These are phyloP conservation scores for Dicaeum eximium DNA, from an alignment of 2,113 vertebrate species.

Conservation along the genomic window DNA sequence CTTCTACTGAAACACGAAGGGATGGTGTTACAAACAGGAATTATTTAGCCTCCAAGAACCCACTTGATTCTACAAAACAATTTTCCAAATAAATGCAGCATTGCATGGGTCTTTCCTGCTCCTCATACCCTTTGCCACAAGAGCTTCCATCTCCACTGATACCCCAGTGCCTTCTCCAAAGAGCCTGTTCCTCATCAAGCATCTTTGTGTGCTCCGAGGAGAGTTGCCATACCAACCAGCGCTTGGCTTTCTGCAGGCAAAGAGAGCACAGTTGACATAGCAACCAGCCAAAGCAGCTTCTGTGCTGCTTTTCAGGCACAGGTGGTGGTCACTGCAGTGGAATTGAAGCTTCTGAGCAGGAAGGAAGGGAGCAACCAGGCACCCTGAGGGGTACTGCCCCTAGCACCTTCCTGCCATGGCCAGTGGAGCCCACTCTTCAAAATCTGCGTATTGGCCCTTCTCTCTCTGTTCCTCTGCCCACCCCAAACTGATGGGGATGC, in stretches of 20 bases:
- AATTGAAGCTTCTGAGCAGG: not conserved
- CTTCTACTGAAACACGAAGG: not conserved
- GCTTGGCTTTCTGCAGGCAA: not conserved
- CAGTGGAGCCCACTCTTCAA: not conserved
- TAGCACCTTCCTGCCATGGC: rapidly evolving
- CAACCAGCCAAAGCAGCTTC: slow-evolving; percentile 28
- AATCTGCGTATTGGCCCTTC: not conserved
- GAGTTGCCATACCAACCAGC: slow-evolving; percentile 59
- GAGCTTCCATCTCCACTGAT: not conserved
- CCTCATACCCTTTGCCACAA: not conserved
- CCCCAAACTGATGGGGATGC: not conserved
- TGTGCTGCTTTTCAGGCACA: not conserved
- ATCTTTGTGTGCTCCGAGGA: not conserved
- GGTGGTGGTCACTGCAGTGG: not conserved
- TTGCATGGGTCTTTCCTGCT: not conserved
- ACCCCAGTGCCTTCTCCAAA: not conserved
- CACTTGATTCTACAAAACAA: not conserved
- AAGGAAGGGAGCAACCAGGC: not conserved
- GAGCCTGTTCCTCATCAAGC: not conserved
- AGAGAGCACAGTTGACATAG: slow-evolving; percentile 45
- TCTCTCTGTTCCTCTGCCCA: not conserved
- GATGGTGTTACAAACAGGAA: not conserved
- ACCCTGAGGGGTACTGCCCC: not conserved
- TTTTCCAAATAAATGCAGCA: not conserved
- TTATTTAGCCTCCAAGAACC: not conserved